Base-by-base conservation (phyloP, 2,888 invertebrate genomes). In the Lacanobia oleracea region DNA sequence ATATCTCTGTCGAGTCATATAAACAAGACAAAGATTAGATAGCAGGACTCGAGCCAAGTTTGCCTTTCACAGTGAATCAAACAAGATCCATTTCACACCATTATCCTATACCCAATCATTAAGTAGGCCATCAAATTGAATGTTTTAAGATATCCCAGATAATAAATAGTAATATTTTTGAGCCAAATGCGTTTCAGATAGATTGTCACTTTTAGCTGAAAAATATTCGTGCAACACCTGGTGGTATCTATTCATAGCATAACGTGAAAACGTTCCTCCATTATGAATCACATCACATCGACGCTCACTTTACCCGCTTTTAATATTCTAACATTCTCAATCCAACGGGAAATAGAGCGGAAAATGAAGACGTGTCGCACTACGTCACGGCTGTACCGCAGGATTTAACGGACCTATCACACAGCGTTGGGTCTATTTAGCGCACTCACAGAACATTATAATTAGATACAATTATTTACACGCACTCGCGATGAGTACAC, bases 311-410 rank as follows among this genome's bases (percentile, higher is more conserved):
- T 80, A 86, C 83, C 57, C 70, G 68, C 60, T 67, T 78, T 70
- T 73, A 79, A 69, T 85, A 85, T 88, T 87, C 85, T 81, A 74
- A 86, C 82, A 87, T 82, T 81, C 86, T 86, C 87, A 79, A 87
- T 87, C 79, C 83, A 82, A 78, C 71, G 79, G 81, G 82, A 86
- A 89, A 87, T 85, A 88, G 88, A 89, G 87, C 81, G 84, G 79
- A 87, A 87, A 69, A 87, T 86, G 79, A 86, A 89, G 86, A 87
- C 84, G 81, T 82, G 83, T 85, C 82, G 81, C 79, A 87, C 71
- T 61, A 66, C 61, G 67, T 71, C 89, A 89, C 89, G 91, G 80
- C 81, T 87, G 81, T 85, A 84, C 86, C 67, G 80, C 54, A 64
- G 84, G 80, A 74, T 78, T 88, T 86, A 85, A 82, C 84, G 37